phyloP scores from a whole-genome alignment of 35 echinoderm and acorn worm genomes.

The Lytechinus pictus region DNA sequence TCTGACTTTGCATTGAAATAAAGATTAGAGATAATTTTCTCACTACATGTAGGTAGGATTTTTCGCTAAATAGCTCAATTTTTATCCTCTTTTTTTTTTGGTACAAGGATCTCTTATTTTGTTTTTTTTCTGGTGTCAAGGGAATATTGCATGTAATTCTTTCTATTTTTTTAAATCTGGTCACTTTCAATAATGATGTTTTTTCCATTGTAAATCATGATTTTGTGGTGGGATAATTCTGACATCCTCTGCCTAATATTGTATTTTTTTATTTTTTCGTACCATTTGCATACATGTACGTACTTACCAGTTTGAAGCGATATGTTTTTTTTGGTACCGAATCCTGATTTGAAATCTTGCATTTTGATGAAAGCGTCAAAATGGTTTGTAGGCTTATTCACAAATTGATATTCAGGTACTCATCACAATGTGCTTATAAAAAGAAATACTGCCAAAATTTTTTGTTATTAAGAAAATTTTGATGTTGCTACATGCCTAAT shows the following conservation, averaged over 20 bases:
- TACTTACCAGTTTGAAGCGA: not conserved
- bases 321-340: not conserved
- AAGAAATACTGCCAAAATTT: too few species aligned
- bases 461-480: too few species aligned
- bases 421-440: too few species aligned
- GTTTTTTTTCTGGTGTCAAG: not conserved
- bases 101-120: not conserved
- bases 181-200: not conserved
- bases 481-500: too few species aligned
- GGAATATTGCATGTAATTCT: not conserved
- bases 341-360: not conserved
- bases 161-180: not conserved
- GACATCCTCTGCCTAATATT: not conserved
- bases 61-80: too few species aligned
- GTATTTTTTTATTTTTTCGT: not conserved
- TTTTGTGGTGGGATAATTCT: not conserved
- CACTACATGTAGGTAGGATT: too few species aligned
- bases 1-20: too few species aligned
- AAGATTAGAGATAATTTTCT: too few species aligned
- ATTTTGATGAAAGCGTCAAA: not conserved
- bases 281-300: not conserved
- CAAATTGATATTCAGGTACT: too few species aligned
- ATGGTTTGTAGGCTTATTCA: too few species aligned
- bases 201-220: not conserved
- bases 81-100: too few species aligned